Base-by-base conservation (phyloP, 2,888 invertebrate species). In the Notocelia uddmanniana region DNA sequence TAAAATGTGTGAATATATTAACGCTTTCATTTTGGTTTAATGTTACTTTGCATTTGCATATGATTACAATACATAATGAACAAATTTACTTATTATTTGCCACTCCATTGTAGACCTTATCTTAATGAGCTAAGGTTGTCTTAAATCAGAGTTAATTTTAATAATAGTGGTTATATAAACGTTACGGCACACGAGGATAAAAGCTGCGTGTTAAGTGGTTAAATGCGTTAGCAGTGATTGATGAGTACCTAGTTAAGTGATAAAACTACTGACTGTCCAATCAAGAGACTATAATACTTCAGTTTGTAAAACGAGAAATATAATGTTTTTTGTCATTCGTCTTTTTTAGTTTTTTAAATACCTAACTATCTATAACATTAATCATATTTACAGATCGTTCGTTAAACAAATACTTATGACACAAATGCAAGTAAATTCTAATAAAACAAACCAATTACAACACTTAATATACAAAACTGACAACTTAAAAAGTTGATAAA, bases 181-280 rank as follows among this genome's bases (percentile, higher is more conserved):
- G 23, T 63, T 55, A 63, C 19, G 31, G 10, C 48, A 68, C 21
- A 68, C 6, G 9, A n/a, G 50, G 11, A 58, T 58, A 21, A 31
- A 62, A 62, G 45, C 21, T 37, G 18, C 54, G 62, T 62, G 60
- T 52, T 23, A 18, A 37, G 19, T 37, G 15, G 19, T 18, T 31
- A 59, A n/a, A 54, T 69, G 19, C 62, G 21, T 54, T 48, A n/a
- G 18, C 45, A 48, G 18, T 69, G 45, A 55, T 34, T 62, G 31
- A 23, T 58, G n/a, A n/a, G n/a, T n/a, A n/a, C n/a, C n/a, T n/a
- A 31, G 31, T 31, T 31, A 31, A 60, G 66, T 62, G 41, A 59
- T 59, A 69, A 69, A 63, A 74, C 57, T 48, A 60, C 19, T 5
- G 15, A 63, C 74, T 75, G 73, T 74, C 74, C 73, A 75, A 73